Conservation (phyloP, 2,797 vertebrate genomes). For the Pyrocephalus nanus region DNA sequence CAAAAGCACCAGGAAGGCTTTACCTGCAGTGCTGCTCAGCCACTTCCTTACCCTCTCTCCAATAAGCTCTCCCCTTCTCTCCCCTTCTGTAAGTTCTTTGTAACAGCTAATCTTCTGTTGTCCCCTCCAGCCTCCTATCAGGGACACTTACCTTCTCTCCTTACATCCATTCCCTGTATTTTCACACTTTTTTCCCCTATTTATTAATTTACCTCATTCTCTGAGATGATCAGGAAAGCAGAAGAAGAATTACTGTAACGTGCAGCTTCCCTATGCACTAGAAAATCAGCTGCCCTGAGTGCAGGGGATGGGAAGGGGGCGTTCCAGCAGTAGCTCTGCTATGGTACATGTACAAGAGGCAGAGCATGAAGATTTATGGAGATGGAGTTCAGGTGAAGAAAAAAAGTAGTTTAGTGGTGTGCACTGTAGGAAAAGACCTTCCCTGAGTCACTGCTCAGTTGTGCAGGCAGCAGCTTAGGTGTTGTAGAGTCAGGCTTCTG, state of each 20-base stretch:
- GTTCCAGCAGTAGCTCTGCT: neutral
- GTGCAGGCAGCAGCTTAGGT: neutral
- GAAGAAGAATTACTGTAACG: neutral
- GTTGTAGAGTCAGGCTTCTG: rapidly evolving
- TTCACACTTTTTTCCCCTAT: rapidly evolving
- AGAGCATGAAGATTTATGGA: neutral
- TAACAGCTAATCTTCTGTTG: neutral
- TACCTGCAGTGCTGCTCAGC: neutral
- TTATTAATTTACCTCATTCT: neutral
- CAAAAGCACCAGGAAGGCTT: neutral
- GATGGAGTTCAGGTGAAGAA: neutral
- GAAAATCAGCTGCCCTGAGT: neutral
- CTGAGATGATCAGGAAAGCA: neutral
- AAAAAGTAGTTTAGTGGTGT: too few relatives aligned
- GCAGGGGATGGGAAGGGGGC: neutral
- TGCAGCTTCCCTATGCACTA: rapidly evolving
- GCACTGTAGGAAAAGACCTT: neutral
- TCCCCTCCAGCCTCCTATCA: neutral
- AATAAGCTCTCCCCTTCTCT: neutral
- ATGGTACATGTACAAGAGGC: neutral
- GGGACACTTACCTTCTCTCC: neutral
- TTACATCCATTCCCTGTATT: neutral
- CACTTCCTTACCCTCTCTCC: neutral
- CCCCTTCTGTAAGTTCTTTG: neutral
- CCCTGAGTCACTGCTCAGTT: neutral